Evolutionary conservation across 2,113 vertebrate species (phyloP), one percentile per base, ranked within the genome.

Genomic region (Clarias macrocephalus): DNA sequence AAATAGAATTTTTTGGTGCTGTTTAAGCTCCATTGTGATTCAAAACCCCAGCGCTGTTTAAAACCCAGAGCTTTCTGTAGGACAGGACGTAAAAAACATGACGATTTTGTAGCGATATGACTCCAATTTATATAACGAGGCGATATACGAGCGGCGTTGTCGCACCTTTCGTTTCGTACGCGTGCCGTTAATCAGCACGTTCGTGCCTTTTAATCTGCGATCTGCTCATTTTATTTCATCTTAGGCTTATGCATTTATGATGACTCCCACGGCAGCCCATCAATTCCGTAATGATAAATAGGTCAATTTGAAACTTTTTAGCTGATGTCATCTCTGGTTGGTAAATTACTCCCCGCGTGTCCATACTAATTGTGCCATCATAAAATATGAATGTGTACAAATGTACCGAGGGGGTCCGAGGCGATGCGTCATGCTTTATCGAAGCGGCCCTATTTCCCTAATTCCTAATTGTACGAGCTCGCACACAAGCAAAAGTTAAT

Each of bases 321-420:
- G 92, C 91, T 95, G 94, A 96, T 94, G 94, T 94, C 94, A 95
- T 94, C 90, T 91, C 85, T 89, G 90, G 92, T 92, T 85, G 90
- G 91, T 91, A 93, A 93, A 95, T 94, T 93, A 93, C 91, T 93
- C 93, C 92, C 93, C 93, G 91, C 88, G 93, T 92, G 93, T 94
- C 92, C 90, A 90, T 93, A 93, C 94, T 96, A 96, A 96, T 96
- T 95, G 94, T 94, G 94, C 93, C 93, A 93, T 95, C 93, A 95
- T 95, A 92, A 95, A 96, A 96, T 94, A 96, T 95, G 92, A 93
- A 95, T 96, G 94, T 82, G 93, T 91, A 92, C 92, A 93, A 94
- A 95, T 94, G 94, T 93, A 94, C 88, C 89, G 89, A 57, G 92
- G 90, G 93, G 92, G 92, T 94, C 92, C 93, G 93, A 87, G 70